Evolutionary conservation across 2,888 invertebrate genomes (phyloP).

Genomic region (Calameuta pallipes): DNA sequence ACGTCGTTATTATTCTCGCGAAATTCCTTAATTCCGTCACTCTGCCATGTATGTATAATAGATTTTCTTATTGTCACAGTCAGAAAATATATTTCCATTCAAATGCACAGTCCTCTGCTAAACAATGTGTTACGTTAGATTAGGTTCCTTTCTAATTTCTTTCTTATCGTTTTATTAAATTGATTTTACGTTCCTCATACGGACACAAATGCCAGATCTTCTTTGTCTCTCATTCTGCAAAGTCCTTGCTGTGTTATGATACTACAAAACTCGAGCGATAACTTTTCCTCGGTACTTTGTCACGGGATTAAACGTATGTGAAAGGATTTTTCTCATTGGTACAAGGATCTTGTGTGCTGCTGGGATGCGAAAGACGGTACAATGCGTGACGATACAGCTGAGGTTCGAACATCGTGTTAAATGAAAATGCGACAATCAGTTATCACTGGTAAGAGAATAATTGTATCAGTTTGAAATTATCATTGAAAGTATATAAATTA

Average conservation of each 20-base stretch:
- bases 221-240: neutral
- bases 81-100: too few species aligned
- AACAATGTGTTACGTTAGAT: too few species aligned
- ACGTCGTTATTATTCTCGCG: neutral
- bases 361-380: neutral
- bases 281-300: neutral
- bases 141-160: too few species aligned
- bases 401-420: neutral
- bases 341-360: conserved; percentile 27
- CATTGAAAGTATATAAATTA: neutral
- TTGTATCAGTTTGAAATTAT: neutral
- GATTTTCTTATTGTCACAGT: too few species aligned
- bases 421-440: neutral
- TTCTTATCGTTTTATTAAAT: too few species aligned
- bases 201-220: neutral
- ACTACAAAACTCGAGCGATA: neutral
- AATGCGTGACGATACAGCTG: neutral
- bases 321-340: conserved; percentile 13
- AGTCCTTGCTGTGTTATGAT: neutral
- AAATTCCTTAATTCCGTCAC: neutral
- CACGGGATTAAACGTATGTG: neutral
- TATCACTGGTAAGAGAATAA: neutral
- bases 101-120: neutral
- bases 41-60: too few species aligned
- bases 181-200: neutral